A percentile compares a stretch with the other conserved stretches of the same genome.
Evolutionary conservation across 30 jellyfish, hydroid and myxozoan genomes (phyloP).

Genomic region (Mastigias papua): DNA sequence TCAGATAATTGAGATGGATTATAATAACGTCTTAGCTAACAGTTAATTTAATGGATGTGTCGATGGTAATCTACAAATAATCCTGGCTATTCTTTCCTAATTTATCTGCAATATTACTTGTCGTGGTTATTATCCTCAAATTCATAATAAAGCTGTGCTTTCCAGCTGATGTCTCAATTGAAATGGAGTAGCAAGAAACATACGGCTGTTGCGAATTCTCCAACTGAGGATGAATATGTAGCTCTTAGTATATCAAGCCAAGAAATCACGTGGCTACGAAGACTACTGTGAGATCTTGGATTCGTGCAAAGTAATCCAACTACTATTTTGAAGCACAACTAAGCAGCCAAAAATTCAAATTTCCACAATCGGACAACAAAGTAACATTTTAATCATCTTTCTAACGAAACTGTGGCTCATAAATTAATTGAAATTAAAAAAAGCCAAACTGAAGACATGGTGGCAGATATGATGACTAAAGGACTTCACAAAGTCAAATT

Average conservation of each 20-base stretch:
- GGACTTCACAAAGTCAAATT: background rate
- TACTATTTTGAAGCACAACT: background rate
- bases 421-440: background rate
- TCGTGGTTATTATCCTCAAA: no score
- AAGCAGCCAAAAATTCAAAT: background rate
- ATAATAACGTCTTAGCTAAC: no score
- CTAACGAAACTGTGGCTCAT: background rate
- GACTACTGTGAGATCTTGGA: background rate
- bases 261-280: slow-evolving; percentile 11
- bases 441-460: background rate
- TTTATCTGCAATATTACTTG: no score
- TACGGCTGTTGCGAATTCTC: slow-evolving; percentile 11
- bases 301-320: background rate
- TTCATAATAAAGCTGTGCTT: no score
- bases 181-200: slow-evolving; percentile 41
- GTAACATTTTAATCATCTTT: background rate
- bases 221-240: slow-evolving; percentile 26
- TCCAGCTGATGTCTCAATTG: no score
- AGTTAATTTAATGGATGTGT: no score
- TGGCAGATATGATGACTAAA: background rate
- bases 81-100: no score
- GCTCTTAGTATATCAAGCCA: slow-evolving; percentile 20
- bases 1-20: slow-evolving; percentile 11
- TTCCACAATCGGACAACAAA: background rate
- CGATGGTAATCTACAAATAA: no score